Evolutionary conservation across 2,113 vertebrate species (phyloP).

Genomic region (Ancistrus triradiatus): DNA sequence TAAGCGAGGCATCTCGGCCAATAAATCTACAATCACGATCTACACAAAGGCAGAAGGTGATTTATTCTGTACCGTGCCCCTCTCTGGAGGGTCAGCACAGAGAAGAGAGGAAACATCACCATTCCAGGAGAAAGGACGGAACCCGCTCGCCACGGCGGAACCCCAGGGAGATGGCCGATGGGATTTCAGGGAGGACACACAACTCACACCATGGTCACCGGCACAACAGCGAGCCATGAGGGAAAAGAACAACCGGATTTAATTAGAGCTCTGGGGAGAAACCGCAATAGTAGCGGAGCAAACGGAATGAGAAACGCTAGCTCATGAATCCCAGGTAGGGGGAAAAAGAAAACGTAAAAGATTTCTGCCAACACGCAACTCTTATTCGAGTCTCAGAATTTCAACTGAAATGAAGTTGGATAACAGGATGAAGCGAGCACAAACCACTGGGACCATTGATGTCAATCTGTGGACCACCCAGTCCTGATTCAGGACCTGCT

Average conservation of each 20-base stretch:
- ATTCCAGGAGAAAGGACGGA: background rate
- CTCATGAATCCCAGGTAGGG: background rate
- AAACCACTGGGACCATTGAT: no score
- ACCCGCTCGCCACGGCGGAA: background rate
- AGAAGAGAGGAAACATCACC: no score
- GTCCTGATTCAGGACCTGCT: no score
- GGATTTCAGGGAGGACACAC: constrained; percentile 15
- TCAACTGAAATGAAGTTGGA: background rate
- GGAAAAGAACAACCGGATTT: constrained; percentile 31
- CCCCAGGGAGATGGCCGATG: background rate
- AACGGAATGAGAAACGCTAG: constrained; percentile 5
- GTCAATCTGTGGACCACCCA: no score
- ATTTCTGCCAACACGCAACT: no score
- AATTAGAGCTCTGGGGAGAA: constrained; percentile 40
- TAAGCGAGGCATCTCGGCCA: background rate
- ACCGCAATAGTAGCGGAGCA: constrained; percentile 7
- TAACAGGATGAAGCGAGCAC: constrained; percentile 26
- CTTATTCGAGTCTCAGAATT: constrained; percentile 11
- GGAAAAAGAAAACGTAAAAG: no score
- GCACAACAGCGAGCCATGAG: constrained; percentile 11
- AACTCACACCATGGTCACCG: constrained; percentile 15
- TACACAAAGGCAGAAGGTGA: no score
- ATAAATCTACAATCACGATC: background rate
- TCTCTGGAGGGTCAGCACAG: no score
- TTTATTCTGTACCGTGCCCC: no score